Conservation (phyloP, 2,797 vertebrate genomes). For the Ptychobarbus kaznakovi region DNA sequence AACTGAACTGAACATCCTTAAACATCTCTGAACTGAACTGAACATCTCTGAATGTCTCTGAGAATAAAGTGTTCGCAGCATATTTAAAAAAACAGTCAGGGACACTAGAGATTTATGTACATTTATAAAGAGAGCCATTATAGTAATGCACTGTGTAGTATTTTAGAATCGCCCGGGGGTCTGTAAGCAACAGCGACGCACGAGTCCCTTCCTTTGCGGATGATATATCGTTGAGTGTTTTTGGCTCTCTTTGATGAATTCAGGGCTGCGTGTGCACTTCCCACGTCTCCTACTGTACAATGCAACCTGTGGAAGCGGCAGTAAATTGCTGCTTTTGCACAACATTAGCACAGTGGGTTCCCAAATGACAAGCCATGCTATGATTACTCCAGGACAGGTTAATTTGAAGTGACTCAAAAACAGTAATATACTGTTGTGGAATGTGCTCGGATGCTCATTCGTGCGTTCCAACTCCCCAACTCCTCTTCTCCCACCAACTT, state of each 20-base stretch:
- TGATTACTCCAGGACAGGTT: slow-evolving; percentile 45
- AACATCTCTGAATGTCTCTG: not conserved
- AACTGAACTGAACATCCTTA: slow-evolving; percentile 3
- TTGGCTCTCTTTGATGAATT: slow-evolving; percentile 39
- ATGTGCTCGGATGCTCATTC: slow-evolving; percentile 14
- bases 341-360: slow-evolving; percentile 48
- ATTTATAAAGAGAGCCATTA: slow-evolving; percentile 23
- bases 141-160: slow-evolving; percentile 34
- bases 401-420: slow-evolving; percentile 46
- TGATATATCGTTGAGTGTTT: slow-evolving; percentile 24
- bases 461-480: not conserved
- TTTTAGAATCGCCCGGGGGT: slow-evolving; percentile 27
- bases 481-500: not conserved
- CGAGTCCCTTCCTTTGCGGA: not conserved
- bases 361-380: slow-evolving; percentile 41
- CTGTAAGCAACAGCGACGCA: slow-evolving; percentile 16
- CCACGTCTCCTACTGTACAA: slow-evolving; percentile 33
- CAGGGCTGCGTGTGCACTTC: slow-evolving; percentile 26
- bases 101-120: slow-evolving; percentile 21
- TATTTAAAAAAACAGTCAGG: slow-evolving; percentile 27
- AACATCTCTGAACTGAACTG: not conserved
- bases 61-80: slow-evolving; percentile 20
- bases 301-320: slow-evolving; percentile 29
- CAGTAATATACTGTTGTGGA: slow-evolving; percentile 25
- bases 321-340: slow-evolving; percentile 46